Conservation (phyloP, 2,888 invertebrate species). For the Macaria liturata region DNA sequence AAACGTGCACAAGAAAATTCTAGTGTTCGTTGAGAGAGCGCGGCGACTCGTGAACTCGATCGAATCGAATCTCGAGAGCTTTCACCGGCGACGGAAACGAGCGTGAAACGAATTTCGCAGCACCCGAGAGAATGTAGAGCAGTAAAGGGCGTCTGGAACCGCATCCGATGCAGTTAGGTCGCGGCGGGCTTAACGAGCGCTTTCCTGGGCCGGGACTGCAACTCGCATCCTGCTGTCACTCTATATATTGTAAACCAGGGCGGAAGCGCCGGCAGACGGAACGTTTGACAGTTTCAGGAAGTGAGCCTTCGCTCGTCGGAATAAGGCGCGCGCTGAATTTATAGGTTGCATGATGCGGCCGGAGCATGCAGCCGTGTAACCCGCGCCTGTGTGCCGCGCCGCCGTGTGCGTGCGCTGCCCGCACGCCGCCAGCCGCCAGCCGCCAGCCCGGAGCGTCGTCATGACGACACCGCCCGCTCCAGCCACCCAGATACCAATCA, state of each 20-base stretch:
- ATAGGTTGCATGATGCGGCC: constrained; percentile 38
- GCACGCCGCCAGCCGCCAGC: constrained; percentile 7
- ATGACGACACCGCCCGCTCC: constrained; percentile 62
- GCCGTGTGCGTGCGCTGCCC: background rate
- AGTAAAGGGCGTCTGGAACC: constrained; percentile 44
- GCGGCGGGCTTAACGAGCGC: constrained; percentile 56
- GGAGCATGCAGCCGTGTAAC: constrained; percentile 60
- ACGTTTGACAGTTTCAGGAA: constrained; percentile 20
- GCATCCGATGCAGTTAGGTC: constrained; percentile 59
- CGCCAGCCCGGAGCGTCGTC: constrained; percentile 66
- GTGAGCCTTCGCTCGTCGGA: constrained; percentile 41
- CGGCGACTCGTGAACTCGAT: constrained; percentile 63
- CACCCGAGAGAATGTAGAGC: constrained; percentile 41
- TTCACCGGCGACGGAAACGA: constrained; percentile 40
- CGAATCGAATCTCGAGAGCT: constrained; percentile 57
- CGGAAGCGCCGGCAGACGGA: constrained; percentile 39
- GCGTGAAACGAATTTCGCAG: constrained; percentile 46
- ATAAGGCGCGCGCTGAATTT: constrained; percentile 51
- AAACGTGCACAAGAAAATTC: constrained; percentile 53
- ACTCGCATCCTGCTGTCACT: constrained; percentile 48
- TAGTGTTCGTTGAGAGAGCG: constrained; percentile 45
- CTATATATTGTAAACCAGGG: constrained; percentile 46
- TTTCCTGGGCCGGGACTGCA: constrained; percentile 55
- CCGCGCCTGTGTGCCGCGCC: constrained; percentile 48
- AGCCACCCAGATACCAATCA: constrained; percentile 25